Evolutionary conservation across 1,140 invertebrate species (phyloP).

Genomic region (Mycetomoellerius zeteki): DNA sequence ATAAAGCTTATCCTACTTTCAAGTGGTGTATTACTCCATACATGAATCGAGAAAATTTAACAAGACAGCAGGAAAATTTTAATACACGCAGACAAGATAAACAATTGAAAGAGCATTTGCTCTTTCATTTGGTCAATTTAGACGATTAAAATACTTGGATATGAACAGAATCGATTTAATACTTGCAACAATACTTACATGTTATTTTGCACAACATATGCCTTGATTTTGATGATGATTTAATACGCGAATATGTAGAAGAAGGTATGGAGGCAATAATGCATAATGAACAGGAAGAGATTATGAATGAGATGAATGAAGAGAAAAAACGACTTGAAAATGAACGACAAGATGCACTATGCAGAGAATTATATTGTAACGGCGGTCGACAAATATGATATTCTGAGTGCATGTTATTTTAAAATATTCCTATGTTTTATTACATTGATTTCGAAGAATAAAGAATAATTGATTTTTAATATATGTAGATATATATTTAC

Average conservation of each 20-base stretch:
- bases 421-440: too few relatives aligned
- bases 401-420: too few relatives aligned
- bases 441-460: too few relatives aligned
- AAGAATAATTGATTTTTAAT: too few relatives aligned
- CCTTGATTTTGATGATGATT: too few relatives aligned
- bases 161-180: too few relatives aligned
- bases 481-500: too few relatives aligned
- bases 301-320: not conserved
- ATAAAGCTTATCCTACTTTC: slow-evolving; percentile 12
- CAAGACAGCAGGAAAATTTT: not conserved
- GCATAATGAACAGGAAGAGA: not conserved
- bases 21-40: not conserved
- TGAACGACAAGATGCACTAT: not conserved
- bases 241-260: not conserved
- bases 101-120: not conserved
- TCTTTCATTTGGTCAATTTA: too few relatives aligned
- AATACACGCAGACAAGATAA: slow-evolving; percentile 4
- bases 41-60: slow-evolving; percentile 3
- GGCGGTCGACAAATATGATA: too few relatives aligned
- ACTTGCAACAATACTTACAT: too few relatives aligned
- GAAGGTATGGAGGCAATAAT: slow-evolving; percentile 8
- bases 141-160: too few relatives aligned
- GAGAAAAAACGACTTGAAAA: not conserved
- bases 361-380: not conserved
- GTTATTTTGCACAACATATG: too few relatives aligned